Conservation (phyloP, 2,797 vertebrate species). For the Dermochelys coriacea region DNA sequence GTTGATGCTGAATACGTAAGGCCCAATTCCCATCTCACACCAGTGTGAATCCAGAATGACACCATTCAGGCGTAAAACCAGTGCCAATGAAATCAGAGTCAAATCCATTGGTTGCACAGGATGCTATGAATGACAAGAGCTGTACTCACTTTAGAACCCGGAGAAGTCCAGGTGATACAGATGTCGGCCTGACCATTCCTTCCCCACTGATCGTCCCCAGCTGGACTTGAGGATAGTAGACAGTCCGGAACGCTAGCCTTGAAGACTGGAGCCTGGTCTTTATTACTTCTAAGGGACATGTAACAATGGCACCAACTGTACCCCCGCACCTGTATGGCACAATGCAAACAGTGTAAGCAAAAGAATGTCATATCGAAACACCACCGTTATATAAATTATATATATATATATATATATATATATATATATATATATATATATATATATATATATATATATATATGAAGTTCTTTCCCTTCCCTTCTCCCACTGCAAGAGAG, state of each 20-base stretch:
- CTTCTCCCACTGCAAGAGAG: not conserved
- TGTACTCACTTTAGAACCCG: slow-evolving; percentile 92
- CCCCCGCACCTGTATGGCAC: slow-evolving; percentile 90
- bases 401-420: no score
- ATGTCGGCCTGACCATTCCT: slow-evolving; percentile 90
- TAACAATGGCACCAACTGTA: slow-evolving; percentile 95
- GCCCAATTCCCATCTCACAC: not conserved
- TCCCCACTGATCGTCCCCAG: slow-evolving; percentile 92
- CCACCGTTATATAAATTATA: not conserved
- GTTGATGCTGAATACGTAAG: not conserved
- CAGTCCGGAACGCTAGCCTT: slow-evolving; percentile 87
- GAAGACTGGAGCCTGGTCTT: slow-evolving; percentile 97
- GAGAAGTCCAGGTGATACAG: slow-evolving; percentile 89
- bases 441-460: no score
- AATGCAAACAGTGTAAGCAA: not conserved
- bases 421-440: no score
- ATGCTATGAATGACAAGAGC: accelerated
- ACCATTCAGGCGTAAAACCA: not conserved
- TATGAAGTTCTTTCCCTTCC: accelerated
- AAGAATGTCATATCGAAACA: not conserved
- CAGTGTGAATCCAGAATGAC: not conserved
- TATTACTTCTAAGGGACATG: slow-evolving; percentile 95
- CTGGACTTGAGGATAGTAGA: slow-evolving; percentile 93
- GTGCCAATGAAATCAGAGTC: not conserved
- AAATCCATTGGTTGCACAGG: not conserved